Evolutionary conservation across 2,113 vertebrate genomes (phyloP).

Genomic region (Chloropsis cyanopogon): DNA sequence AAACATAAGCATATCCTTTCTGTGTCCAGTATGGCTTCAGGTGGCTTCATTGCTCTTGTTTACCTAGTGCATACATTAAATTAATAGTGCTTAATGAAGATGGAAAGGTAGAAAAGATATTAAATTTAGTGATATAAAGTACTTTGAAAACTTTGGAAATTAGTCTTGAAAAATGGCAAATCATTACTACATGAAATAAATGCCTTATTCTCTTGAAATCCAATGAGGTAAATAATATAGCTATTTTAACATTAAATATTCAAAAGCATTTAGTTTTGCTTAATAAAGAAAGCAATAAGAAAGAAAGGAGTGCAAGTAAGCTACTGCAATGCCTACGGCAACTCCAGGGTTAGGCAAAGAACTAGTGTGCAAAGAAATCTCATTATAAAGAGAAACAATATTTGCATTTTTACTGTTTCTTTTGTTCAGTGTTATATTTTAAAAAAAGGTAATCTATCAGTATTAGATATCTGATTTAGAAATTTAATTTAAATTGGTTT

Average conservation of each 20-base stretch:
- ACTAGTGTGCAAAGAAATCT: not conserved
- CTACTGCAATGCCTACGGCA: not conserved
- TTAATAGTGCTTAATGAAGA: not conserved
- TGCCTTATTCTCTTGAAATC: not conserved
- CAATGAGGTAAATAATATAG: conserved; percentile 24
- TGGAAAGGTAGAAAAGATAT: not conserved
- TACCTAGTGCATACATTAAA: not conserved
- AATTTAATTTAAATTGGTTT: conserved; percentile 51
- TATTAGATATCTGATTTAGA: conserved; percentile 46
- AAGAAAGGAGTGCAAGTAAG: not conserved
- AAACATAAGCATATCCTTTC: not conserved
- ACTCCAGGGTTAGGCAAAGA: not conserved
- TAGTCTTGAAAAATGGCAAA: not conserved
- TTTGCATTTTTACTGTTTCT: conserved; percentile 52
- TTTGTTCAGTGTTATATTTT: conserved; percentile 11
- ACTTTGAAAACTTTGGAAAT: not conserved
- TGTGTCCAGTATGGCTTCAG: not conserved
- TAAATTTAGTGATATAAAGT: not conserved
- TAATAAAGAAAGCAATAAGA: conserved; percentile 37
- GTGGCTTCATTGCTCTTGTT: not conserved
- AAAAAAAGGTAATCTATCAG: conserved; percentile 23
- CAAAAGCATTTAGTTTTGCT: conserved; percentile 26
- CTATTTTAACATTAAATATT: conserved; percentile 22
- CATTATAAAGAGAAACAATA: conserved; percentile 32
- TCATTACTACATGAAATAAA: not conserved